phyloP scores from a whole-genome alignment of 2,888 invertebrate genomes.

The Crepidodera aurea region DNA sequence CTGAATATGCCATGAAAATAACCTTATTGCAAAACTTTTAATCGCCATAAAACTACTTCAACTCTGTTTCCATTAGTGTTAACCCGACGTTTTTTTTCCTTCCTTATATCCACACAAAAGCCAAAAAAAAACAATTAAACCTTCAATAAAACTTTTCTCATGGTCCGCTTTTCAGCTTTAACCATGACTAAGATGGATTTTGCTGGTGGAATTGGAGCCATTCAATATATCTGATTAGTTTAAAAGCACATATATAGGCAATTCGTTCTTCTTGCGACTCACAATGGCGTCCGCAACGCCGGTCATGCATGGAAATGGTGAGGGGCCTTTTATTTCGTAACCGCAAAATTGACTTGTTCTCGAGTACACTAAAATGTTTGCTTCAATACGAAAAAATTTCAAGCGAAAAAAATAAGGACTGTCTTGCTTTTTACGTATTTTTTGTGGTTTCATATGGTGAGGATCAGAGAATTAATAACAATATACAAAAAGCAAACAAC shows the following conservation, averaged over 20 bases:
- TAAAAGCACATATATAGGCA: constrained; percentile 42
- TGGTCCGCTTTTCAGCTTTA: constrained; percentile 32
- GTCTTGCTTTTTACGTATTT: too few relatives aligned
- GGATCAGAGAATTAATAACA: too few relatives aligned
- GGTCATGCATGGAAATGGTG: constrained; percentile 51
- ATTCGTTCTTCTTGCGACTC: constrained; percentile 36
- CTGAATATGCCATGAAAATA: too few relatives aligned
- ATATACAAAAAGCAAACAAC: too few relatives aligned
- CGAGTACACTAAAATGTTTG: not conserved
- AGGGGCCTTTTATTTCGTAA: constrained; percentile 52
- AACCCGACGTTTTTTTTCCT: constrained; percentile 1
- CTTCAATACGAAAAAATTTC: not conserved
- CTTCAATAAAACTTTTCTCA: constrained; percentile 34
- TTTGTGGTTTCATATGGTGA: too few relatives aligned
- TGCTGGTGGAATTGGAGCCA: constrained; percentile 45
- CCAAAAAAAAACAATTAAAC: constrained; percentile 29
- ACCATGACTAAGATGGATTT: constrained; percentile 49
- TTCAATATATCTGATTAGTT: constrained; percentile 50
- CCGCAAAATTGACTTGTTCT: constrained; percentile 50
- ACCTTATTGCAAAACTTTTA: not conserved
- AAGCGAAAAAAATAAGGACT: not conserved
- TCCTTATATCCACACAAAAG: not conserved
- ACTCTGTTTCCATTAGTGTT: constrained; percentile 2
- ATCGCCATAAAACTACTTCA: constrained; percentile 1
- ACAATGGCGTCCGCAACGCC: constrained; percentile 43